A percentile compares a stretch with the other conserved stretches of the same genome.
These are phyloP conservation scores for Trinectes maculatus DNA, from an alignment of 2,113 vertebrate genomes.

Conservation along the genomic window DNA sequence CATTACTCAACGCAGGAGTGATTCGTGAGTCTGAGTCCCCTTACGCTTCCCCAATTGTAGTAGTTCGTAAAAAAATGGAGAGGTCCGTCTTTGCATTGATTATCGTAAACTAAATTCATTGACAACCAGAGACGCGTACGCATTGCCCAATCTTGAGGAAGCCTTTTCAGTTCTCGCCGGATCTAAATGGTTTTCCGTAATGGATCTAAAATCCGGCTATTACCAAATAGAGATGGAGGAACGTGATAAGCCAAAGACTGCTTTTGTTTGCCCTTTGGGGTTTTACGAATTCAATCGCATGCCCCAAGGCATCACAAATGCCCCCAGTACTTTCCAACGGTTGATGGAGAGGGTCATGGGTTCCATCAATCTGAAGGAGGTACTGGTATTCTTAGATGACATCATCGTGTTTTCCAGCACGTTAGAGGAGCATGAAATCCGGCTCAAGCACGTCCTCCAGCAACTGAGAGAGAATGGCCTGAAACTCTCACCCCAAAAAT, in stretches of 20 bases:
- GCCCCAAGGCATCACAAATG: not conserved
- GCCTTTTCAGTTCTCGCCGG: not conserved
- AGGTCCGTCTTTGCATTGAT: not conserved
- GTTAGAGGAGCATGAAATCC: no score
- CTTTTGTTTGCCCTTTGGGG: not conserved
- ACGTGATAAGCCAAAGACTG: not conserved
- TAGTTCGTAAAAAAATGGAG: not conserved
- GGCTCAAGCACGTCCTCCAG: no score
- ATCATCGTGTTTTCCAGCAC: not conserved
- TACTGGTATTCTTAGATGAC: not conserved
- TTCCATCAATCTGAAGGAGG: not conserved
- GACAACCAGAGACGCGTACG: not conserved
- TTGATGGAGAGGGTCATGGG: not conserved
- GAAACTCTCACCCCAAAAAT: not conserved
- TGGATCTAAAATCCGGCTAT: not conserved
- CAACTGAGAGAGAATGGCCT: not conserved
- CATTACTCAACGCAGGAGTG: not conserved
- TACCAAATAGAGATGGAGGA: not conserved
- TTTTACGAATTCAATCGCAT: not conserved
- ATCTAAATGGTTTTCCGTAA: not conserved
- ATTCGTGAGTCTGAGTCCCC: not conserved
- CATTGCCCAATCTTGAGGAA: not conserved
- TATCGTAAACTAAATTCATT: not conserved
- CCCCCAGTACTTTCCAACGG: not conserved
- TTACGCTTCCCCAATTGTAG: not conserved